Evolutionary conservation across 64 coral and sea anemone species (phyloP), one percentile per base, ranked within the genome.

Genomic region (Dendronephthya gigantea): DNA sequence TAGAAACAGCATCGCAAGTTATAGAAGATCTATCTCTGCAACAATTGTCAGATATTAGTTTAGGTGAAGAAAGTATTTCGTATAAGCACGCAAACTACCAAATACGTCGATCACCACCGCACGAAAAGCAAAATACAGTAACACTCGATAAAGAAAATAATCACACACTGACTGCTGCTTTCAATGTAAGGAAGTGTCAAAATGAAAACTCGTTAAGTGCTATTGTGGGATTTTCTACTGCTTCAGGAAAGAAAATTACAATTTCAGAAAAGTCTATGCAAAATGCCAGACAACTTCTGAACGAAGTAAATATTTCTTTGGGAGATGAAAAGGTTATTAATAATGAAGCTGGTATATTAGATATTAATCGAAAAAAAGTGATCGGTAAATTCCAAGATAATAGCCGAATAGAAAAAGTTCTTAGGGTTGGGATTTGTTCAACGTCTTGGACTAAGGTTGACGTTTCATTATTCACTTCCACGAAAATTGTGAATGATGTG

Each of bases 141-240:
- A 62, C 55, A n/a, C 55, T 27, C 25, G 1, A 62, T 62, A 19
- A 62, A 62, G 19, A 62, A 27, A 27, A 1, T 62, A 62, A 62
- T 7, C 19, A 19, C 7, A 62, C 19, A 6, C 19, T 5, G 16
- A 62, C 55, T 7, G 25, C 3, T 19, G 72, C 13, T 34, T 35
- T 79, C 11, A 79, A 28, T n/a, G 36, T 62, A 27, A 62, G 55
- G 25, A 27, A 79, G 15, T 9, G 19, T 34, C 72, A 30, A 79
- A 34, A 79, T 1, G 36, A 12, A 36, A 39, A 13, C 34, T 16
- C 30, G 5, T 19, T 14, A 17, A 29, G 22, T 79, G 15, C 15
- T 15, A 35, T 79, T 79, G 72, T 79, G 2, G 72, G 72, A 79
- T 79, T 79, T 79, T 79, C 72, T 33, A 79, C 72, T 79, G 72